phyloP scores from a whole-genome alignment of 2,113 vertebrate genomes.

The Vanacampus margaritifer region DNA sequence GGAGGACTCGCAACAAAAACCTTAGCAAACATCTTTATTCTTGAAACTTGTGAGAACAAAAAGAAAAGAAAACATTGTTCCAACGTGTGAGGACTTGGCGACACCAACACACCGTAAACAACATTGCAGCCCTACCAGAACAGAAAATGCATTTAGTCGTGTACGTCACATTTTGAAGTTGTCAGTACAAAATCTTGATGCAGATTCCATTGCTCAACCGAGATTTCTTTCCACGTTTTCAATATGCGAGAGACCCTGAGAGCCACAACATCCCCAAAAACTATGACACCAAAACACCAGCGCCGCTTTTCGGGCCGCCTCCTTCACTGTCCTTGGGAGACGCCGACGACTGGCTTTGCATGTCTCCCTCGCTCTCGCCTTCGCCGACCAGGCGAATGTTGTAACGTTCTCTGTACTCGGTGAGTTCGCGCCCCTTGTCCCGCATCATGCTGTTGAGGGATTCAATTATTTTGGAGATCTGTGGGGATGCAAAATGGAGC shows the following conservation, averaged over 20 bases:
- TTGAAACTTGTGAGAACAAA: not conserved
- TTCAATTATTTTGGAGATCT: slow-evolving; percentile 84
- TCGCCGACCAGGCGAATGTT: slow-evolving; percentile 89
- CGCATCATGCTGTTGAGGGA: slow-evolving; percentile 83
- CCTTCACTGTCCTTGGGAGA: slow-evolving; percentile 74
- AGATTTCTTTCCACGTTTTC: slow-evolving; percentile 17
- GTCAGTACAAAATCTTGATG: slow-evolving; percentile 13
- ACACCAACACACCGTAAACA: not conserved
- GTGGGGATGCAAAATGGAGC: not conserved
- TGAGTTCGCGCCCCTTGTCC: slow-evolving; percentile 85
- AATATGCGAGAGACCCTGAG: slow-evolving; percentile 14
- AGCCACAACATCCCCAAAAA: slow-evolving; percentile 13
- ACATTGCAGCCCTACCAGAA: slow-evolving; percentile 13
- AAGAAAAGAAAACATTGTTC: not conserved
- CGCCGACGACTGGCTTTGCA: slow-evolving; percentile 58
- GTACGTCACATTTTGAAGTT: not conserved
- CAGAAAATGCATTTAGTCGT: not conserved
- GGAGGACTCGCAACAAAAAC: not conserved
- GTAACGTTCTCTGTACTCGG: slow-evolving; percentile 89
- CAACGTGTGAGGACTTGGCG: not conserved
- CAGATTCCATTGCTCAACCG: slow-evolving; percentile 3
- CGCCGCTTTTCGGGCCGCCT: slow-evolving; percentile 73
- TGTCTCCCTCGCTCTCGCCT: slow-evolving; percentile 78
- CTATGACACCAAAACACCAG: slow-evolving; percentile 88
- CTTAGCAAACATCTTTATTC: not conserved